phyloP scores from a whole-genome alignment of 2,113 vertebrate genomes.

The Steatornis caripensis region DNA sequence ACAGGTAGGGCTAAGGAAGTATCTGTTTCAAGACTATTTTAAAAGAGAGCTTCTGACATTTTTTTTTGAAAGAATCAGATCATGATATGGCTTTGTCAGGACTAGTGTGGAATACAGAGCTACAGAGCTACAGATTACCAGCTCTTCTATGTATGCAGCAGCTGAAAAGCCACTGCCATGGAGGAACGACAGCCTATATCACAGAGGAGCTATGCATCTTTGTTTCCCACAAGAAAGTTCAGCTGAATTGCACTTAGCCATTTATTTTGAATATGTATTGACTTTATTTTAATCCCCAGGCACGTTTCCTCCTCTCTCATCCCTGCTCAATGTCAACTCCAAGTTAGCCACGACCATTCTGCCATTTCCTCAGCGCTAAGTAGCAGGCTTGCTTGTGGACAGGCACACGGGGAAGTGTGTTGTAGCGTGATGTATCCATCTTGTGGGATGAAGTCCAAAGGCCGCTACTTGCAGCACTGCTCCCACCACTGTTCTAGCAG shows the following conservation, averaged over 20 bases:
- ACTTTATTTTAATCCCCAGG: neutral
- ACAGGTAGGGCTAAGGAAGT: neutral
- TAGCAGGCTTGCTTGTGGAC: fast-evolving
- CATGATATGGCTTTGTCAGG: neutral
- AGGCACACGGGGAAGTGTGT: neutral
- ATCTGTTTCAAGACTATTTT: neutral
- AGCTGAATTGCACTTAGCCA: neutral
- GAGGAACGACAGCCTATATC: neutral
- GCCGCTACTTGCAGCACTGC: neutral
- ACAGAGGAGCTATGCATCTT: neutral
- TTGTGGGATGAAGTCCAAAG: neutral
- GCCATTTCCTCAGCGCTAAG: neutral
- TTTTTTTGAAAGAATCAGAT: neutral
- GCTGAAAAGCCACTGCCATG: neutral
- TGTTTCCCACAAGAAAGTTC: neutral
- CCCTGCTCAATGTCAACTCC: neutral
- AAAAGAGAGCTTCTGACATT: neutral
- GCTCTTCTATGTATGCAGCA: neutral
- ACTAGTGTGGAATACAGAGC: neutral
- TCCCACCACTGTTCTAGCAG: neutral
- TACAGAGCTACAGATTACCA: neutral
- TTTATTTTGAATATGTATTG: neutral
- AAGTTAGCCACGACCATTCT: neutral
- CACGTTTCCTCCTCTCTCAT: neutral
- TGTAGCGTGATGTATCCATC: neutral